These are phyloP conservation scores for Turritopsis rubra DNA, from an alignment of 30 jellyfish, hydroid and myxozoan genomes.

Conservation along the genomic window DNA sequence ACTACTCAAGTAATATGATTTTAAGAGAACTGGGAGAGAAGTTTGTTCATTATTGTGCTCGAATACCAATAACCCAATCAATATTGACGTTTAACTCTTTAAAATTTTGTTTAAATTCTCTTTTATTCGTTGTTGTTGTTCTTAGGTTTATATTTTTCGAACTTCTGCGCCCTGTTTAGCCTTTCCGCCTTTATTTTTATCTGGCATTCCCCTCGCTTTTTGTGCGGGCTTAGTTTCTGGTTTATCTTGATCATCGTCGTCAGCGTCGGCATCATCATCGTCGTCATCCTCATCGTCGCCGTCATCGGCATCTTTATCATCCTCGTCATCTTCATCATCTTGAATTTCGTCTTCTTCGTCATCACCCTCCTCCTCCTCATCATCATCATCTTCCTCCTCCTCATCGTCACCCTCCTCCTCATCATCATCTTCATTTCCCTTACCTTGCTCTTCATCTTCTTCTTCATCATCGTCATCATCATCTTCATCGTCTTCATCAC, in stretches of 20 bases:
- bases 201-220: background rate
- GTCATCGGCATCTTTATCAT: constrained; percentile 10
- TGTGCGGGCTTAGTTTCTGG: background rate
- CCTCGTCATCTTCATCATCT: constrained; percentile 13
- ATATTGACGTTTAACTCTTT: background rate
- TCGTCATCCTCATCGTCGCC: constrained; percentile 31
- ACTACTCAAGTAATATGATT: background rate
- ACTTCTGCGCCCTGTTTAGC: background rate
- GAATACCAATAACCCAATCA: too few relatives aligned
- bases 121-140: too few relatives aligned
- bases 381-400: constrained; percentile 12
- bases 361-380: background rate
- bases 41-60: background rate
- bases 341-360: background rate
- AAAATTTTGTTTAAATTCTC: background rate
- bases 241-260: constrained; percentile 8
- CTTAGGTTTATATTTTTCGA: background rate
- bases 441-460: background rate
- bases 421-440: background rate
- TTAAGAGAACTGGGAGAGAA: background rate
- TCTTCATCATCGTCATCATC: constrained; percentile 10
- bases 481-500: constrained; percentile 22
- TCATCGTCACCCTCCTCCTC: constrained; percentile 1
- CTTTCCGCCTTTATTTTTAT: background rate
- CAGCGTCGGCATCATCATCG: constrained; percentile 16